Conservation (phyloP, 53 echinoderm and acorn worm genomes). For the Temnopleurus reevesii region DNA sequence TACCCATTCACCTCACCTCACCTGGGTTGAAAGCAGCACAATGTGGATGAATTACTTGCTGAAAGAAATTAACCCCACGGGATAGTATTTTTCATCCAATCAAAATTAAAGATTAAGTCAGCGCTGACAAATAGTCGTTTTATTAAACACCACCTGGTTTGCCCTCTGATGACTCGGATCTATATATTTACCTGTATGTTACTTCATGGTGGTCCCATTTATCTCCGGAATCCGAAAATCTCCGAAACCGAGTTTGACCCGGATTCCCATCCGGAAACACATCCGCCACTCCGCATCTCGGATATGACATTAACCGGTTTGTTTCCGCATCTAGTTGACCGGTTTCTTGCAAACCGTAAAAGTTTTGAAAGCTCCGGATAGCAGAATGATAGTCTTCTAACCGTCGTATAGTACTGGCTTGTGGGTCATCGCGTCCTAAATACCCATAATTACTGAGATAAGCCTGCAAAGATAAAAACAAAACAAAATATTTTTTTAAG, state of each 20-base stretch:
- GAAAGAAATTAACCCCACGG: no score
- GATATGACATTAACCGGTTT: constrained; percentile 65
- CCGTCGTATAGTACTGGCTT: constrained; percentile 79
- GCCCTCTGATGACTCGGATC: no score
- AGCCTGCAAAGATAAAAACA: constrained; percentile 57
- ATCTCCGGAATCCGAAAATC: constrained; percentile 76
- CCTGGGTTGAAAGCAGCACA: no score
- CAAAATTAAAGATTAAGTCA: no score
- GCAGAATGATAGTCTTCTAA: constrained; percentile 73
- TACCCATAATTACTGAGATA: constrained; percentile 85
- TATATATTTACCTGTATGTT: constrained; percentile 80
- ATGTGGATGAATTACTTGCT: no score
- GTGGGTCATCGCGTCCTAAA: constrained; percentile 56
- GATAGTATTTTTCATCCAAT: no score
- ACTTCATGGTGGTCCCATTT: constrained; percentile 84
- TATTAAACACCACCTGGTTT: no score
- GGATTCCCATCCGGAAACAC: constrained; percentile 53
- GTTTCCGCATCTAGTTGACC: constrained; percentile 72
- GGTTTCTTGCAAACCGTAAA: constrained; percentile 73
- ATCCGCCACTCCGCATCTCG: constrained; percentile 85
- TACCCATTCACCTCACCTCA: no score
- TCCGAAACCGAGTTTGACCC: constrained; percentile 54
- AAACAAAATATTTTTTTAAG: no score
- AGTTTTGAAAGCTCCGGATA: constrained; percentile 70
- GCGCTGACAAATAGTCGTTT: no score